phyloP scores from a whole-genome alignment of 2,113 vertebrate genomes.

The Anoplopoma fimbria region DNA sequence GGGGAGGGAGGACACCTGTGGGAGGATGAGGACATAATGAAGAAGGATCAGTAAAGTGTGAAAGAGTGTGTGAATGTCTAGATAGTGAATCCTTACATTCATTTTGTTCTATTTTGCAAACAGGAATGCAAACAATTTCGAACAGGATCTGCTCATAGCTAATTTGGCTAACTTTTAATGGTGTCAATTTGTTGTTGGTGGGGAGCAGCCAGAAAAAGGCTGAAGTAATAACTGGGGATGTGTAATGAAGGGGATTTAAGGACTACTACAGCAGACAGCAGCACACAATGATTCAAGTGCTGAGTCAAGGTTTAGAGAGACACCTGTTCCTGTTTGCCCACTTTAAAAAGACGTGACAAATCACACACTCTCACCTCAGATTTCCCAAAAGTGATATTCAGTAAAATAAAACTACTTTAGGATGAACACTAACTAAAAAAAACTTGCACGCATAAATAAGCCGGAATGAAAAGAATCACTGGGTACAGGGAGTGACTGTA shows the following conservation, averaged over 20 bases:
- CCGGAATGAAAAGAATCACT: not conserved
- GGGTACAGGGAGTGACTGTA: not conserved
- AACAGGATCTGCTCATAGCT: too few relatives aligned
- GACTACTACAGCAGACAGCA: slow-evolving; percentile 6
- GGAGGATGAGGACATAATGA: slow-evolving; percentile 14
- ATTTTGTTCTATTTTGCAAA: not conserved
- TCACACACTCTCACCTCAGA: not conserved
- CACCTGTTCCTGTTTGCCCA: not conserved
- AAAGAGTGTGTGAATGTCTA: not conserved
- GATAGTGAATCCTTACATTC: not conserved
- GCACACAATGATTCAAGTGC: slow-evolving; percentile 33
- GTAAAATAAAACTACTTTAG: not conserved
- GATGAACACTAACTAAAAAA: not conserved
- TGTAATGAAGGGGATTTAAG: slow-evolving; percentile 31
- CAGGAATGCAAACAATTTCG: too few relatives aligned
- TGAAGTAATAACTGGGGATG: slow-evolving; percentile 20
- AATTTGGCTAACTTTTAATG: not conserved
- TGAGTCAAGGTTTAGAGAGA: slow-evolving; percentile 15
- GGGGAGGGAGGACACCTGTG: slow-evolving; percentile 63
- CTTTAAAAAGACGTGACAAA: slow-evolving; percentile 14
- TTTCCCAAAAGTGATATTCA: not conserved
- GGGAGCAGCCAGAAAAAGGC: slow-evolving; percentile 3
- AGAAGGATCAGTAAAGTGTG: slow-evolving; percentile 7
- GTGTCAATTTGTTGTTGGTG: not conserved
- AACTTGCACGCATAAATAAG: not conserved